These are phyloP conservation scores for Oryctes rhinoceros DNA, from an alignment of 1,140 invertebrate genomes.

Conservation along the genomic window DNA sequence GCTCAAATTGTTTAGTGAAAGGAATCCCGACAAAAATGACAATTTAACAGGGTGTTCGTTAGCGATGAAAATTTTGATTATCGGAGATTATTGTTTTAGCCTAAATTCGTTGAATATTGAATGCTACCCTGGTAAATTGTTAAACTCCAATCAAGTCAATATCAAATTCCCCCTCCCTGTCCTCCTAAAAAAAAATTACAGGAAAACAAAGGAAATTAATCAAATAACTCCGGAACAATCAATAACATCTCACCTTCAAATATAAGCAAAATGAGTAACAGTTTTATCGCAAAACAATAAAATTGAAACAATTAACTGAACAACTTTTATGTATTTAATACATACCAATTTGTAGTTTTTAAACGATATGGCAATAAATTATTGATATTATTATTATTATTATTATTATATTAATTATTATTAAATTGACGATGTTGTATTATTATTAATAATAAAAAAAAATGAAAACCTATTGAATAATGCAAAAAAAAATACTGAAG, in stretches of 20 bases:
- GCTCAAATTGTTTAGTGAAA: too few species aligned
- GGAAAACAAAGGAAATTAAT: too few species aligned
- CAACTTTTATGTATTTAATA: slow-evolving; percentile 37
- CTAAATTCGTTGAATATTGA: too few species aligned
- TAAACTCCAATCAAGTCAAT: too few species aligned
- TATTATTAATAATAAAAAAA: slow-evolving; percentile 13
- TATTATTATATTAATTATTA: slow-evolving; percentile 27
- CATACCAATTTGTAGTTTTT: slow-evolving; percentile 28
- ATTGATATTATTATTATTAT: neutral
- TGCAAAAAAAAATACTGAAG: slow-evolving; percentile 17
- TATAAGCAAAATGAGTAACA: slow-evolving; percentile 38
- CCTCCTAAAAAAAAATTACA: too few species aligned
- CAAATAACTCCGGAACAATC: too few species aligned
- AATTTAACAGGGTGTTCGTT: too few species aligned
- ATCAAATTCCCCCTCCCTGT: too few species aligned
- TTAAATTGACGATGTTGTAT: slow-evolving; percentile 34
- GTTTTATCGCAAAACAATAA: slow-evolving; percentile 29
- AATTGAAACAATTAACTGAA: slow-evolving; percentile 16
- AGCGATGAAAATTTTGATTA: too few species aligned
- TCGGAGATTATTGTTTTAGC: too few species aligned
- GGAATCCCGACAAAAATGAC: neutral
- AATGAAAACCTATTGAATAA: neutral
- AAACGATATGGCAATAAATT: slow-evolving; percentile 44
- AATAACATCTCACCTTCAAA: too few species aligned
- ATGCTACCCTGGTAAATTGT: too few species aligned